Base-by-base conservation (phyloP, 2,797 vertebrate species). In the Podarcis lilfordi region DNA sequence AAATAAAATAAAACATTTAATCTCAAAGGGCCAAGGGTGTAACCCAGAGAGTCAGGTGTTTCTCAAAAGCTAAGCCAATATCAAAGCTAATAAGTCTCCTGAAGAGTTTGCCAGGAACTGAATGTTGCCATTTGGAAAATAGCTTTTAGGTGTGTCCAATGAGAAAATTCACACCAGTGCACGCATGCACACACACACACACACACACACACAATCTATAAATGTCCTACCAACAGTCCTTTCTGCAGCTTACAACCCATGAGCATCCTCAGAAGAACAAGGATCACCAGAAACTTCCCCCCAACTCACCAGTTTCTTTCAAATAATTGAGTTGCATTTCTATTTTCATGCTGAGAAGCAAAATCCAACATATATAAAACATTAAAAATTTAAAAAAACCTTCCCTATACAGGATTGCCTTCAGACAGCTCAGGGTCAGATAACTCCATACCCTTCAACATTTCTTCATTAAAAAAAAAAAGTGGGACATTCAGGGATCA, bases 51-150 rank as follows among this genome's bases (percentile, higher is more conserved):
- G 10, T 59, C 2, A 27, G 87, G 21, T 7, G 45, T n/a, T 2
- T 3, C 11, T 23, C 59, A 91, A 90, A 90, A n/a, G 6, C 1
- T 5, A 23, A 77, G 4, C 75, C 21, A 80, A 0, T 25, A 59
- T 66, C 4, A 88, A 11, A 92, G 2, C 11, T 85, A 25, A 1
- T 17, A 21, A 0, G 1, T 59, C 87, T 23, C 35, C 4, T 17
- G 25, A 87, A 4, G 88, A 85, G 69, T 1, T 77, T 90, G 1
- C 5, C 79, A 9, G 86, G 89, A 27, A 9, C 3, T 84, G 82
- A 1, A 50, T 32, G 21, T 11, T 86, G 4, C 3, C 4, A 0
- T 66, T 86, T 89, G 79, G 35, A 82, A 93, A 93, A 50, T 77
- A 45, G 1, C 23, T 91, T 27, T 91, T 78, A 8, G 6, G 72